phyloP scores from a whole-genome alignment of 2,888 invertebrate genomes.

The Andricus quercusramuli region DNA sequence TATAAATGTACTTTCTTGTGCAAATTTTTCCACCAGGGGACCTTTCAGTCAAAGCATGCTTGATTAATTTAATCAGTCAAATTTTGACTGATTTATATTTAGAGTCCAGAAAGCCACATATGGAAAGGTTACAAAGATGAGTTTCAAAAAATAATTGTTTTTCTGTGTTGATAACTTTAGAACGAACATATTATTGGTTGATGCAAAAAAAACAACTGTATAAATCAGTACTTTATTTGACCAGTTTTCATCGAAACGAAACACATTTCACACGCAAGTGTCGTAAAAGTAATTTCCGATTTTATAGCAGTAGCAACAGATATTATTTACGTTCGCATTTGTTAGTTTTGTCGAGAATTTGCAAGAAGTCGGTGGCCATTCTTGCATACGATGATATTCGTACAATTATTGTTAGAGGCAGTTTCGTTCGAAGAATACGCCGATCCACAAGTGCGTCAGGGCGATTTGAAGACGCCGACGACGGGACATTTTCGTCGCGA shows the following conservation, averaged over 20 bases:
- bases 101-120: too few species aligned
- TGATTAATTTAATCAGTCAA: too few species aligned
- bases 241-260: conserved; percentile 1
- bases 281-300: conserved; percentile 37
- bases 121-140: too few species aligned
- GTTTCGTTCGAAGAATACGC: conserved; percentile 48
- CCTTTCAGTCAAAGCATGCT: too few species aligned
- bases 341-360: conserved; percentile 22
- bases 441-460: conserved; percentile 56
- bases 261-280: conserved; percentile 18
- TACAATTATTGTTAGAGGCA: conserved; percentile 34
- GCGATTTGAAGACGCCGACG: conserved; percentile 57
- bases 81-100: too few species aligned
- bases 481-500: conserved; percentile 64
- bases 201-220: not conserved
- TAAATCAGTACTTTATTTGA: conserved; percentile 27
- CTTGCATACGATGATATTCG: conserved; percentile 14
- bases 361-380: not conserved
- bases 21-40: too few species aligned
- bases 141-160: too few species aligned
- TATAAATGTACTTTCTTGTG: too few species aligned
- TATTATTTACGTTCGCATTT: conserved; percentile 33
- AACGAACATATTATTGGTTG: not conserved
- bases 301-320: conserved; percentile 28
- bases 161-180: not conserved